Evolutionary conservation across 1,140 invertebrate genomes (phyloP), one percentile per base, ranked within the genome.

Genomic region (Platorchestia sp.): DNA sequence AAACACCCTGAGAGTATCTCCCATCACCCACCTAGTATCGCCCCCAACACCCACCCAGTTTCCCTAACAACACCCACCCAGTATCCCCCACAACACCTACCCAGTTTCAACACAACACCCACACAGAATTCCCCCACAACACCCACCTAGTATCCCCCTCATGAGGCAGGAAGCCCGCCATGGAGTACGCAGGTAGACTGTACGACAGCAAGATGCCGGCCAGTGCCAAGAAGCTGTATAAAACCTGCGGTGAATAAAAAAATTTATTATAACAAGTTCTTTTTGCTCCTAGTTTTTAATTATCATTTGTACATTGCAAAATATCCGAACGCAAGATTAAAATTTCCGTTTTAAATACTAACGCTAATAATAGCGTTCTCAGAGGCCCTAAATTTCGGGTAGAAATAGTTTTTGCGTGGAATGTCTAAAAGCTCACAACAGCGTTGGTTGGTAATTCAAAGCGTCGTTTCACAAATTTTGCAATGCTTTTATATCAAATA

Each of bases 101-200:
- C 87, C 42, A 14, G 87, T 97, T 96, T 98, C 98, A 95, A 97
- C 97, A 45, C 97, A 97, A 97, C 59, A 14, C 10, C 59, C 27
- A 14, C 10, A 10, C 36, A 27, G 59, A 22, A 27, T 75, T 27
- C 40, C 41, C 87, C 42, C 44, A 22, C 10, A 14, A n/a, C 44
- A 90, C 91, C 40, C 91, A 93, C 91, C 45, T 93, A 10, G 91
- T 98, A 95, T 98, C 98, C 95, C 97, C 97, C 45, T 97, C 97
- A 97, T 95, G 97, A 96, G 97, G 97, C 86, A 98, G 97, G 0
- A 99, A 97, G 0, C 98, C 98, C 22, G 98, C 98, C 98, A 99
- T 99, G 42, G 98, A 98, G 97, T 98, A 99, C 36, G 98, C 98
- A 41, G 99, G 99, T 45, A 99, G 98, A 43, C 99, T 97, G 97